Evolutionary conservation across 2,888 invertebrate genomes (phyloP).

Genomic region (Phengaris alcon): DNA sequence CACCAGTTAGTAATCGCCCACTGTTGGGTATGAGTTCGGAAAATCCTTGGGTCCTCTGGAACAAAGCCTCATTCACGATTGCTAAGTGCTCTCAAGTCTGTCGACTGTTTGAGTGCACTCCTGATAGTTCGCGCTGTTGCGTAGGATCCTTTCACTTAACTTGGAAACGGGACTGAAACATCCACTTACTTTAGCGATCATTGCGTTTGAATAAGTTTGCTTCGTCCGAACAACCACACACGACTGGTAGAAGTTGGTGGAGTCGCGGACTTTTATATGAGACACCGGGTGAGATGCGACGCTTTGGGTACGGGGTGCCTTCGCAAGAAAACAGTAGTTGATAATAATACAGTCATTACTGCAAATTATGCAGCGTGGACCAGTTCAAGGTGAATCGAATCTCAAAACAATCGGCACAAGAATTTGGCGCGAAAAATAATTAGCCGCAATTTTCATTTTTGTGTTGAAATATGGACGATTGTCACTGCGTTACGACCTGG

Average conservation of each 20-base stretch:
- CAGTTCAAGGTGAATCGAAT: conserved; percentile 69
- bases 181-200: conserved; percentile 75
- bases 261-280: conserved; percentile 72
- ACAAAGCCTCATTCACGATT: background rate
- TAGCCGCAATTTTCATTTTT: background rate
- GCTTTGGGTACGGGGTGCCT: conserved; percentile 53
- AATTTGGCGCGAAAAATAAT: conserved; percentile 24
- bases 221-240: conserved; percentile 74
- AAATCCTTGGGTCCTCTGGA: background rate
- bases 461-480: conserved; percentile 13
- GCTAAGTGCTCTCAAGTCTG: background rate
- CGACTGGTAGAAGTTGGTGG: conserved; percentile 68
- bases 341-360: conserved; percentile 75
- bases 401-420: conserved; percentile 37
- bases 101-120: background rate
- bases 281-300: conserved; percentile 66
- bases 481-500: background rate
- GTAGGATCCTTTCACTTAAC: conserved; percentile 60
- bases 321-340: conserved; percentile 75
- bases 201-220: conserved; percentile 73
- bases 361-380: conserved; percentile 64
- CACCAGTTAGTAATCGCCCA: background rate
- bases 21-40: background rate
- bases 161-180: conserved; percentile 40
- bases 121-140: conserved; percentile 26